Evolutionary conservation across 2,113 vertebrate genomes (phyloP), one percentile per base, ranked within the genome.

Genomic region (Cyanistes caeruleus): DNA sequence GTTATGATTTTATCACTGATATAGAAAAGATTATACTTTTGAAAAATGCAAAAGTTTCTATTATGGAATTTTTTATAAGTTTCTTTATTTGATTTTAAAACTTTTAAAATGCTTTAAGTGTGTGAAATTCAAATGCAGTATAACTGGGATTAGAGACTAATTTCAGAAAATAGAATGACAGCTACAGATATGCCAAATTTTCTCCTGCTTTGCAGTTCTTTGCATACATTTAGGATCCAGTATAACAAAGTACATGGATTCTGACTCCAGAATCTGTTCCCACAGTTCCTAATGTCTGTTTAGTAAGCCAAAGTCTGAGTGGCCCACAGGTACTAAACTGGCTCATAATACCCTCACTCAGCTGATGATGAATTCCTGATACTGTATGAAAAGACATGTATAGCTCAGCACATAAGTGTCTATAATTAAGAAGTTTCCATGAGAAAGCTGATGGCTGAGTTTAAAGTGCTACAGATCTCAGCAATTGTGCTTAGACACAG

Each of bases 81-180:
- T 83, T 67, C 39, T 81, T 78, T 68, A 83, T 87, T 83, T 80
- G 19, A 87, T 75, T 92, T 94, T 41, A 63, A 84, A 92, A 93
- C 28, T 70, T 87, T 23, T 75, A 13, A 69, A 68, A 21, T 31
- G 8, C 19, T 82, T 88, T 78, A 60, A 59, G 15, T 49, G 25
- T 63, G 18, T 89, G 58, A 94, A 89, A 92, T 65, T 86, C 59
- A 88, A 85, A 83, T 43, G 31, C 18, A 80, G 21, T 49, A 28
- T 69, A 73, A 53, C 5, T 84, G 7, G 41, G 44, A 25, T n/a
- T 91, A 63, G 46, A 72, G 65, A 56, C 17, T 44, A 55, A 84
- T 73, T 88, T 84, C 63, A 65, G 70, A 64, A 73, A 48, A 83
- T 10, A n/a, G 13, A 76, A 49, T 76, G 24, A 60, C 21, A 84